Evolutionary conservation across 2,888 invertebrate genomes (phyloP), one percentile per base, ranked within the genome.

Genomic region (Cyclophora albipunctata): DNA sequence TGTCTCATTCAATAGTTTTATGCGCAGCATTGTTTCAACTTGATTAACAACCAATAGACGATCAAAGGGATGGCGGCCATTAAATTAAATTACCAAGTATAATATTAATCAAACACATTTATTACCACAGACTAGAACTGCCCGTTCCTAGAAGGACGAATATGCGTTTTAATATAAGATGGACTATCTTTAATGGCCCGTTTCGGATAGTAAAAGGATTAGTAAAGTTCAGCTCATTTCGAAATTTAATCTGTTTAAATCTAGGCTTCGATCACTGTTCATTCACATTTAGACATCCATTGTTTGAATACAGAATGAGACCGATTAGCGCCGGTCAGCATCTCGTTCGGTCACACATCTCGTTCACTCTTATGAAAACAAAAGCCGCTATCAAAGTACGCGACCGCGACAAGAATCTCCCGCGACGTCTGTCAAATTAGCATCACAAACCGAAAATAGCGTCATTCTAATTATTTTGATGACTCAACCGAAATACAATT

Each of bases 391-490:
- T 85, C 81, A 84, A 82, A 83, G 74, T 75, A 77, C 77, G 64
- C 71, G 73, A 37, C 37, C 37, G 70, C 75, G 75, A 80, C 78
- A 81, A 83, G 77, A 78, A 81, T 86, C 86, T 85, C 87, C 87
- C 87, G 85, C 87, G 85, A 85, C 88, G 88, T 82, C 84, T 87
- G 88, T 88, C 88, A 87, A 86, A 87, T 87, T 87, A 87, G 83
- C 85, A 86, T 84, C 86, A 81, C 78, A 82, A 81, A 84, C 20
- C 87, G 78, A 84, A 85, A 88, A 88, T 88, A 88, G 86, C 87
- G 83, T 84, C 83, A 87, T 88, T 87, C 87, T 87, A 87, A 88
- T 88, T 88, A 88, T 88, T 87, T 87, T 87, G 88, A 87, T 88
- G 87, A 87, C 83, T 88, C 88, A 87, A 86, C 81, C 77, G 85